Evolutionary conservation across 2,797 vertebrate genomes (phyloP), one percentile per base, ranked within the genome.

Genomic region (Champsocephalus esox): DNA sequence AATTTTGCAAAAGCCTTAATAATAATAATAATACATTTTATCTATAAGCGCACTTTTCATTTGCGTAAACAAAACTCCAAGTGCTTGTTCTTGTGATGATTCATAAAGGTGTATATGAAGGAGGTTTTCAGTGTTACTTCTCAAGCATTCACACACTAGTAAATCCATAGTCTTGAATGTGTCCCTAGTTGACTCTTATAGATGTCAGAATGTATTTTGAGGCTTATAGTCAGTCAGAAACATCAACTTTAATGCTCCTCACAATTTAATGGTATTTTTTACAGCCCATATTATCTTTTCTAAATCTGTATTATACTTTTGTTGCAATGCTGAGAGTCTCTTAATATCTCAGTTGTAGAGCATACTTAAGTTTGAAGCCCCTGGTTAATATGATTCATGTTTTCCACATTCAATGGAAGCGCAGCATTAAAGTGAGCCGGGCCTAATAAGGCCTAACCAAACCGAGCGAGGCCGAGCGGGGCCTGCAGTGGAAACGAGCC

Each of bases 351-450:
- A 38, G 70, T 28, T 56, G 16, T 43, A 2, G n/a, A 34, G 10
- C 46, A 12, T 48, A 65, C 62, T 67, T 73, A 16, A 34, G 52
- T 58, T 51, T 62, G 19, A 52, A 45, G 43, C 60, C 54, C 45
- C 58, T 61, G 51, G 50, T 66, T 68, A 69, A 60, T 55, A 54
- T 66, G 48, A 72, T 69, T 71, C 79, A 16, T 79, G 44, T 62
- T 72, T 61, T n/a, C 9, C 3, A 14, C 34, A 78, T 60, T 64
- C 28, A 72, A 71, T 21, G 21, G 21, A 21, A 21, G 21, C 21
- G 21, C 21, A 21, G 21, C 21, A 21, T 21, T 21, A 21, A 21
- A 21, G 21, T 21, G 21, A 21, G 21, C 21, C 21, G 21, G 21
- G 21, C 21, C 21, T 21, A 21, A 21, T 21, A 21, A 21, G 21